A percentile compares a stretch with the other conserved stretches of the same genome.
Conservation (phyloP, 2,113 vertebrate species). For the Callocephalon fimbriatum region DNA sequence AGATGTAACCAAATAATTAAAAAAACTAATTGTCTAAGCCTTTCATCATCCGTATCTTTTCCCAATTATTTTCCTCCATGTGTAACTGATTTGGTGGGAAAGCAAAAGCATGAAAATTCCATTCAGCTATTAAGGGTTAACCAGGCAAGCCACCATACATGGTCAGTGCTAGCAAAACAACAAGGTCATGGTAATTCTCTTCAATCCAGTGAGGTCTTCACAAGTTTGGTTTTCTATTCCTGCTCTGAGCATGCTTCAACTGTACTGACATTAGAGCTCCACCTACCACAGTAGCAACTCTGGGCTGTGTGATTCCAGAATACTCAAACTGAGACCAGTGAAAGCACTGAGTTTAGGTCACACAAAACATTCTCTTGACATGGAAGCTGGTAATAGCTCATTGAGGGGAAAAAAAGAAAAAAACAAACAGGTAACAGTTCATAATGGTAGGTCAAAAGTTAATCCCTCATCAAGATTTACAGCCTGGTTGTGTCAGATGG, state of each 20-base stretch:
- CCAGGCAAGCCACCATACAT: not conserved
- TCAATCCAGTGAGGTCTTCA: not conserved
- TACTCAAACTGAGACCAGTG: not conserved
- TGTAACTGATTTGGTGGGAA: not conserved
- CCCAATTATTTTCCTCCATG: not conserved
- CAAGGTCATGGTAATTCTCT: not conserved
- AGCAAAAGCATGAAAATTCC: not conserved
- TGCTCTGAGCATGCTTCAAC: not conserved
- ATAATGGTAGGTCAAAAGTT: not conserved
- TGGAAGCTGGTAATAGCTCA: not conserved
- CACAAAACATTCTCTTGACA: not conserved
- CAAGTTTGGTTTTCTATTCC: not conserved
- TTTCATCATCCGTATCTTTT: not conserved
- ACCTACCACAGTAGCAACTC: not conserved
- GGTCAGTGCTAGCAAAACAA: not conserved
- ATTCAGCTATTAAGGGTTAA: not conserved
- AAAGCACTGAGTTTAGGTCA: not conserved
- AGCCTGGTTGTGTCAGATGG: not conserved
- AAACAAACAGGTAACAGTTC: not conserved
- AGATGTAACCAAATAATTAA: not conserved
- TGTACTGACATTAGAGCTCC: not conserved
- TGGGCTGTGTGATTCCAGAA: not conserved
- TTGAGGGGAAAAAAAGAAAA: accelerated
- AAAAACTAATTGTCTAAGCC: not conserved
- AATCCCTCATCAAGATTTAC: not conserved